Evolutionary conservation across 2,797 vertebrate species (phyloP).

Genomic region (Onychomys leucogaster): DNA sequence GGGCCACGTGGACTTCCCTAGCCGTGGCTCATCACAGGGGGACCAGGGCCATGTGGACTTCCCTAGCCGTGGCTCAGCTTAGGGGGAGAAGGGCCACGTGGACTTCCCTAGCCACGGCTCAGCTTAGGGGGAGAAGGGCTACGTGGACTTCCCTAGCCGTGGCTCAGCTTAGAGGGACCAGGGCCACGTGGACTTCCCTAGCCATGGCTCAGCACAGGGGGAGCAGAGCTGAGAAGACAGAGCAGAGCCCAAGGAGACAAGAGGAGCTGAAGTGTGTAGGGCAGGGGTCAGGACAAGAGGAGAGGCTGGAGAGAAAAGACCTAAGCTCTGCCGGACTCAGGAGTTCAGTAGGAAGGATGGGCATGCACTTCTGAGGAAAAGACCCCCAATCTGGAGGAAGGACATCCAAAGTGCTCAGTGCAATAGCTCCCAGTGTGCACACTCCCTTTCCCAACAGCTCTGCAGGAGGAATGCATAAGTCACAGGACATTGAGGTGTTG

Average conservation of each 20-base stretch:
- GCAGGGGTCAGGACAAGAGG: neutral
- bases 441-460: neutral
- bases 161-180: neutral
- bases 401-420: neutral
- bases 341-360: neutral
- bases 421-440: neutral
- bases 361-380: neutral
- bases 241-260: neutral
- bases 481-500: neutral
- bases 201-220: neutral
- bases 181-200: neutral
- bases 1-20: no score
- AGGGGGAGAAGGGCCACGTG: neutral
- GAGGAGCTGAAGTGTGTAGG: neutral
- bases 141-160: neutral
- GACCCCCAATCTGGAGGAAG: neutral
- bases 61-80: no score
- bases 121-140: neutral
- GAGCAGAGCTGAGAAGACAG: neutral
- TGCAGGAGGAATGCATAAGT: neutral
- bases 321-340: neutral
- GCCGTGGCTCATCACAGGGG: no score
- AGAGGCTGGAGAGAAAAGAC: neutral
- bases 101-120: neutral
- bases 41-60: no score